phyloP scores from a whole-genome alignment of 2,113 vertebrate species.

The Caracal caracal region DNA sequence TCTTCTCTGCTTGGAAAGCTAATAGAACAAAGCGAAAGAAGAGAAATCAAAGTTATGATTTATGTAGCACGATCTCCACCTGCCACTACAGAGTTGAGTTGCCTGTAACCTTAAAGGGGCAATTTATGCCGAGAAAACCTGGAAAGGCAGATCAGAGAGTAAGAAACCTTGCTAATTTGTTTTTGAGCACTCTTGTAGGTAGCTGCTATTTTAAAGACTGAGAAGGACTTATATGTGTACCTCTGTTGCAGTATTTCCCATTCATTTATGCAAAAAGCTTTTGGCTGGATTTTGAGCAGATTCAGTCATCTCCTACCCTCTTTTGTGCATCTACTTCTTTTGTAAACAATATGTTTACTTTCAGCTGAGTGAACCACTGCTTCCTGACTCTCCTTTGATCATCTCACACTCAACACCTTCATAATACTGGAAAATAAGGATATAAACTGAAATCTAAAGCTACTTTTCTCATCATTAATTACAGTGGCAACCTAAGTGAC shows the following conservation, averaged over 20 bases:
- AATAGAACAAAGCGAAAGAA: conserved; percentile 2
- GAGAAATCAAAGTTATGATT: not conserved
- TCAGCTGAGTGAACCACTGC: not conserved
- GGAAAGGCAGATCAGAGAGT: not conserved
- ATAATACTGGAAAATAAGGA: not conserved
- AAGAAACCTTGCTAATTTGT: not conserved
- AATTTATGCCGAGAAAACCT: not conserved
- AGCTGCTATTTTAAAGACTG: not conserved
- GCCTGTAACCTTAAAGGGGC: not conserved
- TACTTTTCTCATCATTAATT: not conserved
- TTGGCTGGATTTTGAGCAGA: not conserved
- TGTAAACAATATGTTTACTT: not conserved
- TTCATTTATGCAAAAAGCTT: not conserved
- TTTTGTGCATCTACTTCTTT: not conserved
- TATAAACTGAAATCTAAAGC: not conserved
- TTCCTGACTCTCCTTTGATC: not conserved
- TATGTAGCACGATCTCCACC: not conserved
- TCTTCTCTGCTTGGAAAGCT: conserved; percentile 17
- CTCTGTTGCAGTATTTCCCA: not conserved
- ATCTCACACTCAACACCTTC: not conserved
- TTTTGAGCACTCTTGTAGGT: not conserved
- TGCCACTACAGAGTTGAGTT: not conserved
- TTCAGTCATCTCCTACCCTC: not conserved
- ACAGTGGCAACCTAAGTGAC: not conserved
- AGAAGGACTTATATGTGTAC: not conserved